Evolutionary conservation across 2,797 vertebrate species (phyloP).

Genomic region (Tamandua tetradactyla): DNA sequence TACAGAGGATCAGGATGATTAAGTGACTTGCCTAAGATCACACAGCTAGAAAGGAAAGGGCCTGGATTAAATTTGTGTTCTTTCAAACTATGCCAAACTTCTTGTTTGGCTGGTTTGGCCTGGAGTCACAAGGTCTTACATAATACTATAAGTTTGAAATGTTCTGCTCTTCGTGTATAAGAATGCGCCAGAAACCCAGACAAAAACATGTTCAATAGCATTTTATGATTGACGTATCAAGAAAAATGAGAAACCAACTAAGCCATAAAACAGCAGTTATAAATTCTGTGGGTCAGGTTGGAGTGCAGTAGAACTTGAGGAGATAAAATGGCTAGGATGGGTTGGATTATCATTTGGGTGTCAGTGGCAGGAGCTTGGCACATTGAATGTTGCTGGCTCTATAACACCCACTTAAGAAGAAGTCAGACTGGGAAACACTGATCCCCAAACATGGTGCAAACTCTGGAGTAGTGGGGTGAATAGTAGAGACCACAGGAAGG

Average conservation of each 20-base stretch:
- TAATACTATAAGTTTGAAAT: neutral
- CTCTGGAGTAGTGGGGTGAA: neutral
- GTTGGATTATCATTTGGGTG: neutral
- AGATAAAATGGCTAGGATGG: neutral
- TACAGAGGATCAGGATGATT: neutral
- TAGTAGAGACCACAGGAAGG: neutral
- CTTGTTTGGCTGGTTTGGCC: neutral
- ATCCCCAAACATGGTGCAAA: neutral
- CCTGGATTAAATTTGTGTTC: neutral
- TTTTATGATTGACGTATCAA: neutral
- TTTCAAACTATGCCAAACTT: neutral
- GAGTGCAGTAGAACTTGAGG: neutral
- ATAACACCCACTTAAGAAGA: neutral
- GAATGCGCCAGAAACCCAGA: neutral
- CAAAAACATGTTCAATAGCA: neutral
- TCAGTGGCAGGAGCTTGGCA: neutral
- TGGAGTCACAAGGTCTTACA: neutral
- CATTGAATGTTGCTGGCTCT: neutral
- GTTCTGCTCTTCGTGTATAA: neutral
- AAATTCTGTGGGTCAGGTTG: neutral
- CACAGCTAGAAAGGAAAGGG: neutral
- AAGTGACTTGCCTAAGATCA: neutral
- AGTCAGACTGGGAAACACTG: neutral
- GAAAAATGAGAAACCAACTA: neutral
- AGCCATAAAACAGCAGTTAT: neutral